Base-by-base conservation (phyloP, 2,113 vertebrate species). In the Echinops telfairi region DNA sequence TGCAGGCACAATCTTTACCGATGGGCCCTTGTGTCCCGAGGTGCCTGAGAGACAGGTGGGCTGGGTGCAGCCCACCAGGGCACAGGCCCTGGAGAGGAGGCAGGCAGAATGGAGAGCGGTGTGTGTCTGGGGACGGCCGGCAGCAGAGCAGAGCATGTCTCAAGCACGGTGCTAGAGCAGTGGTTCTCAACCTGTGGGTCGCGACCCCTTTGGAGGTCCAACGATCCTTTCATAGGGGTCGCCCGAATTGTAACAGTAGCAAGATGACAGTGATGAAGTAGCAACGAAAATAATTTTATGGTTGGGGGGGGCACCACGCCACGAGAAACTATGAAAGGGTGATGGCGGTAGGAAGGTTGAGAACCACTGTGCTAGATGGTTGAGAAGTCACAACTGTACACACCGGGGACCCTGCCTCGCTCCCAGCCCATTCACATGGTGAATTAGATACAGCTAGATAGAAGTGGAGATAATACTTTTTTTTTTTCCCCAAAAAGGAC, bases 301-400 rank as follows among this genome's bases (percentile, higher is more conserved):
- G 12, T 14, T 53, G 47, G 47, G 12, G 43, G 47, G 47, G 47
- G 6, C 47, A 53, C 47, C 47, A 53, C 47, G 5, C 5, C 47
- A 53, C 2, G 47, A 53, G 47, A 9, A 53, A 53, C 47, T 53
- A 53, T 53, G 47, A 53, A 53, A 53, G 47, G 47, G 47, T 53
- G 47, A 14, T 9, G 47, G 47, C 47, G 10, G 9, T 10, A 53
- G 47, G 47, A 11, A 53, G 47, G 47, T 53, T 53, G 47, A 53
- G 47, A 14, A 53, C 47, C 47, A 14, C 47, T 53, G 87, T 60
- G 47, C 47, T 53, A 10, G 47, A 14, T 9, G 86, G 68, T 86
- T 93, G 88, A 94, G 92, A 96, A 64, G 64, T 94, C 83, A 88
- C 77, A 75, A 93, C 1, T 96, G 92, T 85, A 94, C 81, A 97